Conservation (phyloP, 2,888 invertebrate genomes). For the Ashinkailepas kermadecensis region DNA sequence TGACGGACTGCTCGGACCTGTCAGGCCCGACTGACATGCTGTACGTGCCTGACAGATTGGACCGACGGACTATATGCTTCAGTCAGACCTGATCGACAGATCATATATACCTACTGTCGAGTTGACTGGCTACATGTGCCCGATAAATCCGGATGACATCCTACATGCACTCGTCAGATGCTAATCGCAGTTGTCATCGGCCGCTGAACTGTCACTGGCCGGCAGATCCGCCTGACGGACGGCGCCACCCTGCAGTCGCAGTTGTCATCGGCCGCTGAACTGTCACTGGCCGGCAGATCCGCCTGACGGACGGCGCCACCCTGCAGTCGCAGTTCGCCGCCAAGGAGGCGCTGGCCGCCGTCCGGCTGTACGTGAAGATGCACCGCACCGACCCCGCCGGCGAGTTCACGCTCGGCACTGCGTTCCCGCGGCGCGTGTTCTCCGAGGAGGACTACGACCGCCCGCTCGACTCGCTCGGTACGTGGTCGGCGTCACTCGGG, state of each 20-base stretch:
- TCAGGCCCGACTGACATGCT: too few species aligned
- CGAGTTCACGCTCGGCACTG: constrained; percentile 75
- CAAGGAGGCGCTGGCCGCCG: constrained; percentile 83
- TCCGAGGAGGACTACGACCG: constrained; percentile 76
- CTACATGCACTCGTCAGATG: too few species aligned
- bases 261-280: too few species aligned
- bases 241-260: too few species aligned
- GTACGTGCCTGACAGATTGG: too few species aligned
- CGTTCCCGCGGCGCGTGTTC: constrained; percentile 83
- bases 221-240: constrained; percentile 8
- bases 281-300: constrained; percentile 49
- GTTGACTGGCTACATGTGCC: too few species aligned
- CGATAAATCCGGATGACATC: too few species aligned
- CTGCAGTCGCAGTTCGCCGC: constrained; percentile 69
- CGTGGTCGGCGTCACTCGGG: constrained; percentile 33
- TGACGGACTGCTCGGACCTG: too few species aligned
- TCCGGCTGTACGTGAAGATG: constrained; percentile 77
- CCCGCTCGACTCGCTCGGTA: constrained; percentile 74
- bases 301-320: constrained; percentile 64
- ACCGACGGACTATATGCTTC: too few species aligned
- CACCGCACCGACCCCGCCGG: constrained; percentile 59
- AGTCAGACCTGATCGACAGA: too few species aligned
- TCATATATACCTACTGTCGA: too few species aligned
- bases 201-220: not conserved
- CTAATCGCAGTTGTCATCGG: too few species aligned